Conservation (phyloP, 2,797 vertebrate genomes). For the Periparus ater region DNA sequence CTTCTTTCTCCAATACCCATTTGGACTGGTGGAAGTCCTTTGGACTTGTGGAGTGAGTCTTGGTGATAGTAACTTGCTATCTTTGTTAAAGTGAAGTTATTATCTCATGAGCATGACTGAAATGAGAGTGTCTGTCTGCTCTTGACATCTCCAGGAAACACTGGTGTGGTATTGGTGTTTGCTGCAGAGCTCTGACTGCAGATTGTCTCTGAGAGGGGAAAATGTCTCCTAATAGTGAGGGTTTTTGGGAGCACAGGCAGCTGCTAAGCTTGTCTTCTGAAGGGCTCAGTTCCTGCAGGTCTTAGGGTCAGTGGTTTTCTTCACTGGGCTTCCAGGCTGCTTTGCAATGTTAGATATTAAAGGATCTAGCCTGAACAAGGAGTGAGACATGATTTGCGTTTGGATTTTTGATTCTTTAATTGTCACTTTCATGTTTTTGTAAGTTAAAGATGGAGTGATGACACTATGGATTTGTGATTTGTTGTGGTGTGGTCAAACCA, state of each 20-base stretch:
- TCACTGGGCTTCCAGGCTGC: not conserved
- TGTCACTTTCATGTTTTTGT: not conserved
- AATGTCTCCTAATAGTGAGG: not conserved
- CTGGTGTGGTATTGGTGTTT: not conserved
- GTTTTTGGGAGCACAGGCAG: not conserved
- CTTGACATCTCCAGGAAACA: not conserved
- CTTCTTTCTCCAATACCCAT: not conserved
- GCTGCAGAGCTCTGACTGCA: not conserved
- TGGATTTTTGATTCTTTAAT: not conserved
- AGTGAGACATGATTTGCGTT: not conserved
- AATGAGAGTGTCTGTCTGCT: not conserved
- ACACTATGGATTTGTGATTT: not conserved
- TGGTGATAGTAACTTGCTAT: not conserved
- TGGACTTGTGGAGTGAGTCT: not conserved
- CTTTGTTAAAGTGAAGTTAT: not conserved
- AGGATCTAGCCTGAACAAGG: not conserved
- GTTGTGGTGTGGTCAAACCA: not conserved
- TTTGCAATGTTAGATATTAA: not conserved
- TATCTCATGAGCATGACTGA: not conserved
- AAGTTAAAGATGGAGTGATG: not conserved
- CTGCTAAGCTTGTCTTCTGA: not conserved
- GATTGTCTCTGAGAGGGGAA: not conserved
- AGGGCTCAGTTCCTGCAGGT: not conserved
- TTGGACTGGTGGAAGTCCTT: not conserved
- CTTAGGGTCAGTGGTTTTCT: not conserved